A percentile compares a stretch with the other conserved stretches of the same genome.
These are phyloP conservation scores for Emydoidea blandingii DNA, from an alignment of 2,797 vertebrate genomes.

Conservation along the genomic window DNA sequence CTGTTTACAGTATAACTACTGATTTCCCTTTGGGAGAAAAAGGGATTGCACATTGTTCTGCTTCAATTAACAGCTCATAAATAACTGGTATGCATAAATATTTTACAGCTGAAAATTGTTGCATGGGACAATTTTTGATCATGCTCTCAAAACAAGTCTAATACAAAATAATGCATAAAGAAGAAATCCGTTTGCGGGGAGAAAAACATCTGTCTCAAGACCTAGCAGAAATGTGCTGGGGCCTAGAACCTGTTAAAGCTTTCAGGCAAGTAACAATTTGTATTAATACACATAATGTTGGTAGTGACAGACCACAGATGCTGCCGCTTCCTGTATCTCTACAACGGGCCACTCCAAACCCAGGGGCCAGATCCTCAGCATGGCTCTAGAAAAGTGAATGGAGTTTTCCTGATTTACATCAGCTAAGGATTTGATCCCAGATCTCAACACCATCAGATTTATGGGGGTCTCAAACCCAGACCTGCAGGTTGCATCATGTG, in stretches of 20 bases:
- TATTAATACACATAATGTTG: not conserved
- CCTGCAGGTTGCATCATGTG: accelerated
- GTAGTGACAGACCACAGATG: not conserved
- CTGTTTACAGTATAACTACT: slow-evolving; percentile 60
- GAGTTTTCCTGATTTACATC: not conserved
- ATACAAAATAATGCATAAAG: slow-evolving; percentile 15
- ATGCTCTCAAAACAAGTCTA: slow-evolving; percentile 43
- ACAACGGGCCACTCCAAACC: not conserved
- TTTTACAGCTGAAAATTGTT: slow-evolving; percentile 51
- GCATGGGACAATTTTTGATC: slow-evolving; percentile 45
- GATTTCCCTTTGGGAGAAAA: not conserved
- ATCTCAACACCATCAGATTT: not conserved
- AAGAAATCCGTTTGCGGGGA: accelerated
- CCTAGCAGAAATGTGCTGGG: not conserved
- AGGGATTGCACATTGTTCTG: slow-evolving; percentile 18
- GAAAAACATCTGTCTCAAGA: not conserved
- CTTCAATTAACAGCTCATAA: slow-evolving; percentile 47
- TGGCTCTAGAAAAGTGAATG: not conserved
- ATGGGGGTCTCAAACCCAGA: not conserved
- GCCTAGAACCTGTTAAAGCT: not conserved
- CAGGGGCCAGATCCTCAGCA: not conserved
- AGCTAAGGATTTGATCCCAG: not conserved
- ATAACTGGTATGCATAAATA: slow-evolving; percentile 34
- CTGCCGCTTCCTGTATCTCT: not conserved
- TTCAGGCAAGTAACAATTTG: not conserved